Percentiles rank a stretch among this genome's conserved stretches.
phyloP scores from a whole-genome alignment of 2,113 vertebrate genomes.

The Perca fluviatilis region DNA sequence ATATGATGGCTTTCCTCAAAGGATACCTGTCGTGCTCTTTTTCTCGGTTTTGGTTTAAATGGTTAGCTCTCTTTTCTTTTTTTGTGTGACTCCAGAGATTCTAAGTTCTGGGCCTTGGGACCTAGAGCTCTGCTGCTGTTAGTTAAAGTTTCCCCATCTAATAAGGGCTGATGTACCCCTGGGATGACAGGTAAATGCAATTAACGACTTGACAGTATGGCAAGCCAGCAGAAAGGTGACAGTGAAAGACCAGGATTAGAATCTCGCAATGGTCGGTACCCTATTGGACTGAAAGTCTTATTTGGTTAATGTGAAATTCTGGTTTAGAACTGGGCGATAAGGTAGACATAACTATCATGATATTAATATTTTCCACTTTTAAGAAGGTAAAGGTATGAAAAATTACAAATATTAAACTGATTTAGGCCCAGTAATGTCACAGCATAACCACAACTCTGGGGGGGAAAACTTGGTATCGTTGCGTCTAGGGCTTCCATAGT shows the following conservation, averaged over 20 bases:
- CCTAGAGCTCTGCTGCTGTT: neutral
- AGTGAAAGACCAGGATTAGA: slow-evolving; percentile 13
- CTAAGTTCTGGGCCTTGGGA: neutral
- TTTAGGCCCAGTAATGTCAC: too few relatives aligned
- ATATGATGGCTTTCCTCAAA: slow-evolving; percentile 18
- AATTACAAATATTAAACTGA: too few relatives aligned
- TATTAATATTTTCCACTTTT: too few relatives aligned
- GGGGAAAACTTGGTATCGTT: too few relatives aligned
- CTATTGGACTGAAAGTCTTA: neutral
- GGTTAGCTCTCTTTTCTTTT: neutral
- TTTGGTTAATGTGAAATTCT: neutral
- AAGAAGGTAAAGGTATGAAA: too few relatives aligned
- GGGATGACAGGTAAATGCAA: slow-evolving; percentile 21
- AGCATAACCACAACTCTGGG: too few relatives aligned
- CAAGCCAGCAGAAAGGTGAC: neutral
- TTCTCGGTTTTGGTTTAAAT: neutral
- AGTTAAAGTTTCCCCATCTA: neutral
- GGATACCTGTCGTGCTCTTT: neutral
- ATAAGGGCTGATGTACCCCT: neutral
- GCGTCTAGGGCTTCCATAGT: too few relatives aligned
- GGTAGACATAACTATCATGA: too few relatives aligned
- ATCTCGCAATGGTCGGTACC: neutral
- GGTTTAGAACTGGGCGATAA: neutral
- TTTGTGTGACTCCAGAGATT: neutral
- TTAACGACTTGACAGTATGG: slow-evolving; percentile 1